Base-by-base conservation (phyloP, 2,888 invertebrate genomes). In the Endomychus coccineus region DNA sequence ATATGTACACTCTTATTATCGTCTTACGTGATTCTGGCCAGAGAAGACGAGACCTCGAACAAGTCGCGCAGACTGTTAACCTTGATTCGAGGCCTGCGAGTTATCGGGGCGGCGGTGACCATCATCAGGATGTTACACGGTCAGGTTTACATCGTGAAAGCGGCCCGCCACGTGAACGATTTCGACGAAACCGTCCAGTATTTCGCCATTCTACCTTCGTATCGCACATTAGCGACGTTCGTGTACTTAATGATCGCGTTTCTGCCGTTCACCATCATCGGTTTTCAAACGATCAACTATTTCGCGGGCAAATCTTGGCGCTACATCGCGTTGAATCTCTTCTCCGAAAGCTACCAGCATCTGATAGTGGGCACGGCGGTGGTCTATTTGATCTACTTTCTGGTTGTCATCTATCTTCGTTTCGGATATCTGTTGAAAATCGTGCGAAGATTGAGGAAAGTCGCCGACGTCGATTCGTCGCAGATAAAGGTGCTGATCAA, bases 41-140 rank as follows among this genome's bases (percentile, higher is more conserved):
- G n/a, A n/a, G n/a, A n/a, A n/a, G n/a, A n/a, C n/a, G n/a, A n/a
- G n/a, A n/a, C n/a, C n/a, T n/a, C n/a, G n/a, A n/a, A n/a, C 3
- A 37, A 30, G 10, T 31, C 36, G 1, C 4, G 17, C 7, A 37
- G 31, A 37, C 16, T 37, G 11, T n/a, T 37, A 3, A 19, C 31
- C 7, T 15, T 37, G 11, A 30, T 37, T 10, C 9, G 12, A n/a
- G 36, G 36, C 14, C n/a, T 37, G 4, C 17, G 36, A 27, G 24
- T 37, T 11, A 4, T 27, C 4, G 36, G 36, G 15, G 30, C 31
- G 12, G 4, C 10, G 7, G 31, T 24, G 7, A 24, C 31, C 4
- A 25, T 37, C n/a, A 15, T 27, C 9, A 23, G 31, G n/a, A 16
- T 22, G 15, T n/a, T 37, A 11, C 25, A 27, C 21, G 29, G 27